phyloP scores from a whole-genome alignment of 2,113 vertebrate species.

The Sphaerodactylus townsendi region DNA sequence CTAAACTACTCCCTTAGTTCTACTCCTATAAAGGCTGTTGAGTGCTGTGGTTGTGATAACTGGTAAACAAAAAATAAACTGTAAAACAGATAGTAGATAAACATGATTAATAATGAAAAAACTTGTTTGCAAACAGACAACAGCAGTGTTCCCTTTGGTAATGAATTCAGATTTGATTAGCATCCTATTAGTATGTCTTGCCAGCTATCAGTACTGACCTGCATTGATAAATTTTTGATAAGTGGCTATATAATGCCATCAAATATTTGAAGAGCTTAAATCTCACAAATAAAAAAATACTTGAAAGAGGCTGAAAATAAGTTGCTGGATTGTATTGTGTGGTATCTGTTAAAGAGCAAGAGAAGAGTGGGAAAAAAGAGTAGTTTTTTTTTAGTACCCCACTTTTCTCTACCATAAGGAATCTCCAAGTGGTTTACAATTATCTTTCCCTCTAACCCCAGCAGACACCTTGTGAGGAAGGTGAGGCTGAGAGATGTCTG shows the following conservation, averaged over 20 bases:
- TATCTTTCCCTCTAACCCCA: no score
- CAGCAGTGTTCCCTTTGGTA: not conserved
- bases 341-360: not conserved
- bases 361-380: not conserved
- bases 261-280: constrained; percentile 14
- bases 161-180: constrained; percentile 31
- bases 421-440: no score
- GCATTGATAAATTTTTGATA: constrained; percentile 50
- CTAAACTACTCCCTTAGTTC: not conserved
- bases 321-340: not conserved
- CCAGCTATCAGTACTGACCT: constrained; percentile 19
- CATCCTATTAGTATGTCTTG: not conserved
- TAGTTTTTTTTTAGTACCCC: no score
- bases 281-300: constrained; percentile 13
- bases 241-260: not conserved
- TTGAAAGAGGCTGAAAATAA: not conserved
- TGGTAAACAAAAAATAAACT: constrained; percentile 29
- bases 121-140: constrained; percentile 45
- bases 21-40: not conserved
- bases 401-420: no score
- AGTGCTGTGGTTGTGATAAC: constrained; percentile 4
- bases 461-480: no score
- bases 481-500: no score
- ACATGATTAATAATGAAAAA: constrained; percentile 47
- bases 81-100: constrained; percentile 52